phyloP scores from a whole-genome alignment of 2,113 vertebrate species.

The Hystrix cristata region DNA sequence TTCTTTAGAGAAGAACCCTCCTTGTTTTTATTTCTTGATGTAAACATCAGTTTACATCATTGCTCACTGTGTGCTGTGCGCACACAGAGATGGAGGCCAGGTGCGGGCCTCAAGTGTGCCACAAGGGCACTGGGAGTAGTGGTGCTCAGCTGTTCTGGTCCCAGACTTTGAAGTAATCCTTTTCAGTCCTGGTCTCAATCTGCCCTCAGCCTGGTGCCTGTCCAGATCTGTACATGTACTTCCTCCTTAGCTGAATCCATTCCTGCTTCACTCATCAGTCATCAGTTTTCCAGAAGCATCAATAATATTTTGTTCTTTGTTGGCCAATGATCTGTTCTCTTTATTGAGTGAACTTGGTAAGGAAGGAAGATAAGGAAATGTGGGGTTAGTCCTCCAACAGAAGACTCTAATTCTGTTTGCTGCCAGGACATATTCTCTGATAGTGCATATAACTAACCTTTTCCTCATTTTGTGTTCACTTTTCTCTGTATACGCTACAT shows the following conservation, averaged over 20 bases:
- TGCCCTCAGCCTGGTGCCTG: neutral
- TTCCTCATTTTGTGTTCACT: neutral
- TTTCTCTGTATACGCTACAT: neutral
- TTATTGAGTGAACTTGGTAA: neutral
- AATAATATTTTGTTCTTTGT: neutral
- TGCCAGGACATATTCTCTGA: neutral
- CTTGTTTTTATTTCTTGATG: neutral
- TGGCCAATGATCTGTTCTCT: neutral
- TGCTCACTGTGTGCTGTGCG: neutral
- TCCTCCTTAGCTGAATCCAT: neutral
- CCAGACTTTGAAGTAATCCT: neutral
- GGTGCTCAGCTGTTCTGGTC: neutral
- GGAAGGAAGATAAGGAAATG: neutral
- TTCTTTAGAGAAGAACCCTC: neutral
- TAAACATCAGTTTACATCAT: neutral
- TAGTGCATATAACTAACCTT: neutral
- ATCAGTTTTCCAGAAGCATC: neutral
- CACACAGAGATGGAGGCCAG: neutral
- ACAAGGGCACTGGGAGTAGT: too few relatives aligned
- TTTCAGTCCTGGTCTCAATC: neutral
- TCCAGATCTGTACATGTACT: neutral
- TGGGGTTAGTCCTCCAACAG: neutral
- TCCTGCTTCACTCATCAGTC: neutral
- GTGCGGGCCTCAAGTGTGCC: neutral
- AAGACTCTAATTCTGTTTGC: slow-evolving; percentile 1